Percentiles rank a stretch among this genome's conserved stretches.
Evolutionary conservation across 2,113 vertebrate genomes (phyloP).

Genomic region (Pristiophorus japonicus): DNA sequence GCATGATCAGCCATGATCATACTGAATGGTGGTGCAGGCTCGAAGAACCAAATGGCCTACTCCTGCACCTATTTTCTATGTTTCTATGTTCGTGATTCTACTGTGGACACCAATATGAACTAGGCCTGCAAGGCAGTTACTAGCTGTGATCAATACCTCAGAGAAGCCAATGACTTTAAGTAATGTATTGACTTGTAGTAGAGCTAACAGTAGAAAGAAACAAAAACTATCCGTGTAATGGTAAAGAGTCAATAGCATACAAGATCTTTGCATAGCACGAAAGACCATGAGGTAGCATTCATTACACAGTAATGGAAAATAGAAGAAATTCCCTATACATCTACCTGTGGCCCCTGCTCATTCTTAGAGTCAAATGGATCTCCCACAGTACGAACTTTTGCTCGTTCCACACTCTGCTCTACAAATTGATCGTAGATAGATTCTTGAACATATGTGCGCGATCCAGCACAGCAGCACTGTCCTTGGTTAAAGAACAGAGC

Average conservation of each 20-base stretch:
- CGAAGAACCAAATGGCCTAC: too few species aligned
- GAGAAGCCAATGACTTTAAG: neutral
- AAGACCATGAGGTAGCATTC: neutral
- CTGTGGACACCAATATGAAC: neutral
- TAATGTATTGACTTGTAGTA: neutral
- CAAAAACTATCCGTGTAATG: neutral
- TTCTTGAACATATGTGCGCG: conserved; percentile 83
- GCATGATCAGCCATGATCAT: too few species aligned
- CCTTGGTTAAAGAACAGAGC: conserved; percentile 98
- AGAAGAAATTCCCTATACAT: neutral
- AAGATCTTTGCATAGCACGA: neutral
- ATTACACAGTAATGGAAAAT: neutral
- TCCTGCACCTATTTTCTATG: too few species aligned
- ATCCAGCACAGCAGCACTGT: conserved; percentile 90
- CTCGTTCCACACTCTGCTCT: conserved; percentile 75
- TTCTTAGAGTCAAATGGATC: conserved; percentile 84
- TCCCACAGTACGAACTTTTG: conserved; percentile 78
- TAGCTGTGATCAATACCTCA: neutral
- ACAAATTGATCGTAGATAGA: conserved; percentile 82
- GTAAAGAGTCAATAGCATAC: neutral
- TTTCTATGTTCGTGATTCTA: too few species aligned
- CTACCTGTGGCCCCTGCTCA: conserved; percentile 92
- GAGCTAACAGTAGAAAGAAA: neutral
- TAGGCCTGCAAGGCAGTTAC: neutral
- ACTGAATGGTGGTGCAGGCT: too few species aligned